Conservation (phyloP, 2,797 vertebrate species). For the Scomberomorus guttatus region DNA sequence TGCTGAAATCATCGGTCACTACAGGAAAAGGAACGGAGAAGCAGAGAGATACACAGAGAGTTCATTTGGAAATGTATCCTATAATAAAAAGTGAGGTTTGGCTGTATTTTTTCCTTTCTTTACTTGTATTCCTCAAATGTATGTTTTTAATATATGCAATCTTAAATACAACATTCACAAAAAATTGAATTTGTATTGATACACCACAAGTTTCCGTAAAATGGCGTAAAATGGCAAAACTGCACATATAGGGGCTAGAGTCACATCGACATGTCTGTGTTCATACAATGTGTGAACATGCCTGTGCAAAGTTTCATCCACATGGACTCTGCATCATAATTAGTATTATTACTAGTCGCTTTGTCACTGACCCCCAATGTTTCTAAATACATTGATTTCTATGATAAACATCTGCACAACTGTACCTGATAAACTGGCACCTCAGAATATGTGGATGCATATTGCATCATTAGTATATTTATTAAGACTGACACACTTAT, state of each 20-base stretch:
- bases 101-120: neutral
- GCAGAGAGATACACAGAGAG: neutral
- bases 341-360: too few species aligned
- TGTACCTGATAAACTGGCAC: conserved; percentile 3
- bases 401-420: too few species aligned
- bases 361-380: too few species aligned
- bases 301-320: too few species aligned
- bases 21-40: neutral
- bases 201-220: neutral
- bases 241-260: neutral
- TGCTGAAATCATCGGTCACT: conserved; percentile 90
- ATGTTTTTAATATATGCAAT: too few species aligned
- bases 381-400: too few species aligned
- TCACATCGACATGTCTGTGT: too few species aligned
- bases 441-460: neutral
- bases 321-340: too few species aligned
- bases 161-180: too few species aligned
- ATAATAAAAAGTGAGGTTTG: neutral
- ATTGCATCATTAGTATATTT: neutral
- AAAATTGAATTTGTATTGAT: neutral
- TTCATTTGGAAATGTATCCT: neutral
- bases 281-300: too few species aligned
- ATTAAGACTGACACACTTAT: neutral
- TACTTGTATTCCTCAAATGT: neutral
- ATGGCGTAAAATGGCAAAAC: too few species aligned